phyloP scores from a whole-genome alignment of 2,888 invertebrate species.

The Heliconius erato region DNA sequence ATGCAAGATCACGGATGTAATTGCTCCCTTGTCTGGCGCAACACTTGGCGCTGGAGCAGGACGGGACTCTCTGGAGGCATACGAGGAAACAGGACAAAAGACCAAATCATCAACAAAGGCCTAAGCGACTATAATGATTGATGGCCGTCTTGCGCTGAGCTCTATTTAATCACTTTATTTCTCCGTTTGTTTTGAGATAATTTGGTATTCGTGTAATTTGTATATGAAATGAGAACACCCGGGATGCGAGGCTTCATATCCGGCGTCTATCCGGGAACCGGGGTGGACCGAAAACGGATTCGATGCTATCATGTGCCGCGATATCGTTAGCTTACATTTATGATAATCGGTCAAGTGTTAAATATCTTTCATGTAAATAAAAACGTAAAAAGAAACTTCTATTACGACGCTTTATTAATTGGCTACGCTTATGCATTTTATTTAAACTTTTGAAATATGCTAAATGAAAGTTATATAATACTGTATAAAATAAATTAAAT shows the following conservation, averaged over 20 bases:
- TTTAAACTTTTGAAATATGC: too few species aligned
- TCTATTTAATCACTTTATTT: conserved; percentile 87
- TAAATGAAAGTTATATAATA: too few species aligned
- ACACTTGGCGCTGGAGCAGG: conserved; percentile 84
- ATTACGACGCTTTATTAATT: too few species aligned
- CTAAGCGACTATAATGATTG: conserved; percentile 86
- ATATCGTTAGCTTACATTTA: conserved; percentile 39
- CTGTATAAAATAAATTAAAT: background rate
- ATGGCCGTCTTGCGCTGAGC: conserved; percentile 85
- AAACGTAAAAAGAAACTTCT: too few species aligned
- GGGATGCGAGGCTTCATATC: conserved; percentile 75
- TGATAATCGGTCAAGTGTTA: conserved; percentile 24
- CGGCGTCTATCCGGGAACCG: conserved; percentile 71
- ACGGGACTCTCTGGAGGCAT: conserved; percentile 58
- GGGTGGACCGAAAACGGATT: conserved; percentile 62
- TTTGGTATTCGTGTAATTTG: conserved; percentile 86
- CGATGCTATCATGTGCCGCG: conserved; percentile 73
- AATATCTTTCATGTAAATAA: background rate
- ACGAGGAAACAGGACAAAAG: conserved; percentile 67
- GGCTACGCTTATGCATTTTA: too few species aligned
- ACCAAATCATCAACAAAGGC: conserved; percentile 75
- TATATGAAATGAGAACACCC: conserved; percentile 82
- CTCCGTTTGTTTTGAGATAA: conserved; percentile 85
- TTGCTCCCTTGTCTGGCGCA: conserved; percentile 86
- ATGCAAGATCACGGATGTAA: conserved; percentile 87